These are phyloP conservation scores for Microcaecilia unicolor DNA, from an alignment of 2,797 vertebrate genomes.

Conservation along the genomic window DNA sequence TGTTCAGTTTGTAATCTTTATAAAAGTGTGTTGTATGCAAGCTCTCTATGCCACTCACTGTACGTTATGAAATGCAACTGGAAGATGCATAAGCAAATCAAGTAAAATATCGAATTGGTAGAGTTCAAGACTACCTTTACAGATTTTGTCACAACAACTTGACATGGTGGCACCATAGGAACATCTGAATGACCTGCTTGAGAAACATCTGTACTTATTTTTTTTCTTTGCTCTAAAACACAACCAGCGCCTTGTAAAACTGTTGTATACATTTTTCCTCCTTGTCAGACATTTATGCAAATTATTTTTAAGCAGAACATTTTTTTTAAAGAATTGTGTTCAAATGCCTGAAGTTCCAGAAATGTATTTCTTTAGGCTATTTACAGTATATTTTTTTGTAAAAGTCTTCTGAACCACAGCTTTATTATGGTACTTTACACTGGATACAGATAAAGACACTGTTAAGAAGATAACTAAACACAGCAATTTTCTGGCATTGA, in stretches of 20 bases:
- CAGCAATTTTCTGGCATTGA: slow-evolving; percentile 59
- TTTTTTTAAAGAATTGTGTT: slow-evolving; percentile 44
- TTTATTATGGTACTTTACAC: slow-evolving; percentile 76
- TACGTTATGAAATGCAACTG: slow-evolving; percentile 30
- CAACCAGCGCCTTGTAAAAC: slow-evolving; percentile 53
- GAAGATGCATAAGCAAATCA: slow-evolving; percentile 29
- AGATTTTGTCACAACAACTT: slow-evolving; percentile 32
- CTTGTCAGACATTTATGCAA: slow-evolving; percentile 55
- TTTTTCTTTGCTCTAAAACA: slow-evolving; percentile 38
- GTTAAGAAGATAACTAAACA: slow-evolving; percentile 53
- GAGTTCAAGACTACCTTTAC: slow-evolving; percentile 19
- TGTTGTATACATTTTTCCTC: slow-evolving; percentile 48
- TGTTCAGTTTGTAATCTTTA: slow-evolving; percentile 38
- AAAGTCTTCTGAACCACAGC: slow-evolving; percentile 64
- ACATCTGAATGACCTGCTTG: background rate
- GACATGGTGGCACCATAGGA: slow-evolving; percentile 22
- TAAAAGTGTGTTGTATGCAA: slow-evolving; percentile 45
- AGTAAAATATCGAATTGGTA: slow-evolving; percentile 30
- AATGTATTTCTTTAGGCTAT: slow-evolving; percentile 56
- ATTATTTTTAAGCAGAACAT: slow-evolving; percentile 48
- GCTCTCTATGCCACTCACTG: slow-evolving; percentile 51
- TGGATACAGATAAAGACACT: slow-evolving; percentile 70
- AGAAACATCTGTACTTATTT: slow-evolving; percentile 26
- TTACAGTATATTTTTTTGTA: slow-evolving; percentile 53
- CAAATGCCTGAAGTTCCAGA: slow-evolving; percentile 52